Percentiles rank a stretch among this genome's conserved stretches.
Conservation (phyloP, 2,113 vertebrate genomes). For the Lota lota region DNA sequence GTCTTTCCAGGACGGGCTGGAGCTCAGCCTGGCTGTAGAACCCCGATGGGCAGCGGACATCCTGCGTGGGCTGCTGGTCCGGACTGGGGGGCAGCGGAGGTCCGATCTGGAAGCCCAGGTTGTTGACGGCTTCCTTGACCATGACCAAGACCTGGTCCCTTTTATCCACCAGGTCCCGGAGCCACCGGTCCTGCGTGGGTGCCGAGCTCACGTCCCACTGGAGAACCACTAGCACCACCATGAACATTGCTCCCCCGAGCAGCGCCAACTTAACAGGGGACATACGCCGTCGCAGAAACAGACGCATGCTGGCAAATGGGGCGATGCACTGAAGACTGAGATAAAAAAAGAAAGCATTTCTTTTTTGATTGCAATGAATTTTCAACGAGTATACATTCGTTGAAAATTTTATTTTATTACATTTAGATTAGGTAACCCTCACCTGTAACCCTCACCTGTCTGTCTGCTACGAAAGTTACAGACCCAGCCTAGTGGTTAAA, state of each 20-base stretch:
- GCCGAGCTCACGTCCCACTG: constrained; percentile 76
- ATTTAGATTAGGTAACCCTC: no score
- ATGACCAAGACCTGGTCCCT: constrained; percentile 82
- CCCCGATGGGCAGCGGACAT: constrained; percentile 74
- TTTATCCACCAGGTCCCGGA: constrained; percentile 80
- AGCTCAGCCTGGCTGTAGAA: constrained; percentile 83
- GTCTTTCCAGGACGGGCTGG: constrained; percentile 82
- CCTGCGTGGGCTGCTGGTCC: constrained; percentile 36
- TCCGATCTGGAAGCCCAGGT: constrained; percentile 86
- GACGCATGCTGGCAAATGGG: constrained; percentile 68
- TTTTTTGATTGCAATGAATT: no score
- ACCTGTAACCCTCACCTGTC: no score
- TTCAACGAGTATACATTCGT: no score
- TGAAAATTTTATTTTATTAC: no score
- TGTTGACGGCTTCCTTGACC: constrained; percentile 85
- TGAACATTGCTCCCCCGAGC: constrained; percentile 72
- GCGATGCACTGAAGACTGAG: constrained; percentile 11
- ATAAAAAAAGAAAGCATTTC: neutral
- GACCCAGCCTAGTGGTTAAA: no score
- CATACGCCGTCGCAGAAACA: constrained; percentile 75
- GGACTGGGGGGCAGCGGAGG: constrained; percentile 69
- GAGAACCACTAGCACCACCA: constrained; percentile 84
- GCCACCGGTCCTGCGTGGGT: constrained; percentile 78
- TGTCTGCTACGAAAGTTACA: no score
- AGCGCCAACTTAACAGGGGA: constrained; percentile 84